Percentiles rank a stretch among this genome's conserved stretches.
phyloP scores from a whole-genome alignment of 2,113 vertebrate species.

The Pandion haliaetus region DNA sequence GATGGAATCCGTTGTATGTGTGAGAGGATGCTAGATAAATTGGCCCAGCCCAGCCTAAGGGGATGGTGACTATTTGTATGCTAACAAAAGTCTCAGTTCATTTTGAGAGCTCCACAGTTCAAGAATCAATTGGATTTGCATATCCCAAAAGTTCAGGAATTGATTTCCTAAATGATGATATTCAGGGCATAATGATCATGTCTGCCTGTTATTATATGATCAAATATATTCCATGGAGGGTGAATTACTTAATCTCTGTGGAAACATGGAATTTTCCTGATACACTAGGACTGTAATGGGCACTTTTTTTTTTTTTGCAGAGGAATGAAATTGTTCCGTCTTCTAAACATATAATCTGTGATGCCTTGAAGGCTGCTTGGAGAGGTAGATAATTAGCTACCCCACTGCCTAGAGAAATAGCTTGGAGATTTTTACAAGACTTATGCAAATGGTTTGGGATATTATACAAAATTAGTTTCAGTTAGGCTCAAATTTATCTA shows the following conservation, averaged over 20 bases:
- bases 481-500: constrained; percentile 75
- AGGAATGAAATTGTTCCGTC: constrained; percentile 60
- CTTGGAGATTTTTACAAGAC: constrained; percentile 67
- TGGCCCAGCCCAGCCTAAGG: not conserved
- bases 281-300: constrained; percentile 52
- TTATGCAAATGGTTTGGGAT: constrained; percentile 73
- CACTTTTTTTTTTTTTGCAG: constrained; percentile 25
- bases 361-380: constrained; percentile 67
- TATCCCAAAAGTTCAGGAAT: constrained; percentile 70
- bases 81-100: constrained; percentile 25
- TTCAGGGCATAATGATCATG: constrained; percentile 58
- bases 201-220: constrained; percentile 65
- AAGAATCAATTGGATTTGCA: constrained; percentile 73
- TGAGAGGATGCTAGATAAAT: not conserved
- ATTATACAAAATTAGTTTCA: constrained; percentile 76
- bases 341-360: constrained; percentile 65
- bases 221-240: constrained; percentile 56
- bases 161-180: constrained; percentile 73
- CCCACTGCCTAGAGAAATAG: constrained; percentile 74
- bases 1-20: not conserved
- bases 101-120: constrained; percentile 56
- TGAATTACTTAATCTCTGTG: constrained; percentile 60
- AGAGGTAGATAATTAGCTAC: constrained; percentile 77
- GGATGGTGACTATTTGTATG: not conserved
- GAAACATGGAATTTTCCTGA: constrained; percentile 65